A percentile compares a stretch with the other conserved stretches of the same genome.
These are phyloP conservation scores for Spilarctia lutea DNA, from an alignment of 2,888 invertebrate species.

Conservation along the genomic window DNA sequence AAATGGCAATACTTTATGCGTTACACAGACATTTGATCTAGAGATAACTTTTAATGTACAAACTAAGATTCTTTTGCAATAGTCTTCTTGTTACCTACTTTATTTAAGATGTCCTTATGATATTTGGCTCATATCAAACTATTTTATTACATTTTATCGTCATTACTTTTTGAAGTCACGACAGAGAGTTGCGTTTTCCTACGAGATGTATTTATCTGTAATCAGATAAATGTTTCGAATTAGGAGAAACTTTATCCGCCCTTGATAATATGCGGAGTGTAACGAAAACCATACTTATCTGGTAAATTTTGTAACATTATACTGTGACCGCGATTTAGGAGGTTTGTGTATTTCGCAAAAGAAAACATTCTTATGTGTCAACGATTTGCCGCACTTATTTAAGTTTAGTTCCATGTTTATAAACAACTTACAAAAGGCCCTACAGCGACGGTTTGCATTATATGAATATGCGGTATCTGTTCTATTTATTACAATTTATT, in stretches of 20 bases:
- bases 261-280: constrained; percentile 40
- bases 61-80: neutral
- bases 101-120: neutral
- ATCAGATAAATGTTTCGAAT: constrained; percentile 25
- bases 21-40: neutral
- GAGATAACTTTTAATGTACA: neutral
- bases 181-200: constrained; percentile 19
- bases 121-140: neutral
- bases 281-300: constrained; percentile 41
- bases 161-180: constrained; percentile 7
- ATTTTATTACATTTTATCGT: neutral
- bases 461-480: neutral
- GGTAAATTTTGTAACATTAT: constrained; percentile 39
- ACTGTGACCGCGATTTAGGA: constrained; percentile 36
- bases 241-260: constrained; percentile 41
- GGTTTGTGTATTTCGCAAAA: constrained; percentile 34
- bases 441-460: neutral
- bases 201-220: constrained; percentile 18
- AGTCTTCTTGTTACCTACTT: neutral
- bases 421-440: neutral
- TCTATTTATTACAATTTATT: neutral
- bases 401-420: constrained; percentile 6
- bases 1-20: neutral
- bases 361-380: constrained; percentile 42
- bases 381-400: constrained; percentile 25